These are phyloP conservation scores for Eupithecia tripunctaria DNA, from an alignment of 2,888 invertebrate genomes.

Conservation along the genomic window DNA sequence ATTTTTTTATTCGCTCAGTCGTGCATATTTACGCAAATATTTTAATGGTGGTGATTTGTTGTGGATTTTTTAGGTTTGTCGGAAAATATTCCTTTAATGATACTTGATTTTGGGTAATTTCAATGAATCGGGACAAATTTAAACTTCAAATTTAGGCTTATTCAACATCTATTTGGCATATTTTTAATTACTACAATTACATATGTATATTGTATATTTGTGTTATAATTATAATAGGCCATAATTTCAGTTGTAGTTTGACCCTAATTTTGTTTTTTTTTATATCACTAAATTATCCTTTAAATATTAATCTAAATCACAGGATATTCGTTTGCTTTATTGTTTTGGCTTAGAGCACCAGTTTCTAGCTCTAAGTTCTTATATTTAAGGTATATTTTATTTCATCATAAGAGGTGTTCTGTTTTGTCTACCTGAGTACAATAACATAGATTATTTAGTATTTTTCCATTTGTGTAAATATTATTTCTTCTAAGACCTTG, in stretches of 20 bases:
- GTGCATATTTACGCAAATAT: background rate
- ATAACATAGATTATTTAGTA: slow-evolving; percentile 61
- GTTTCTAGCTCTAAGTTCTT: slow-evolving; percentile 8
- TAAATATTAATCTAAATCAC: slow-evolving; percentile 11
- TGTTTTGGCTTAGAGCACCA: background rate
- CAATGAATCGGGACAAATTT: too few species aligned
- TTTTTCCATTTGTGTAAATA: slow-evolving; percentile 67
- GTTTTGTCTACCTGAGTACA: slow-evolving; percentile 68
- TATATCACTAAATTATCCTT: background rate
- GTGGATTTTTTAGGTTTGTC: too few species aligned
- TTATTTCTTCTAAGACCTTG: slow-evolving; percentile 57
- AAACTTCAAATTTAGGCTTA: background rate
- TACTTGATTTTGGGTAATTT: too few species aligned
- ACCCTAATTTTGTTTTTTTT: background rate
- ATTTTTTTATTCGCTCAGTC: background rate
- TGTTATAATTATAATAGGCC: background rate
- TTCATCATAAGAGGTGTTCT: slow-evolving; percentile 57
- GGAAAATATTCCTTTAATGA: too few species aligned
- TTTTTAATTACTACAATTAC: background rate
- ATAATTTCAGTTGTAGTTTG: background rate
- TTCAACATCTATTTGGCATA: background rate
- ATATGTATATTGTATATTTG: background rate
- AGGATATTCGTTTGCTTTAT: background rate
- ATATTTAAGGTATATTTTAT: slow-evolving; percentile 55
- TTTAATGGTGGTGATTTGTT: background rate